A percentile compares a stretch with the other conserved stretches of the same genome.
phyloP scores from a whole-genome alignment of 2,888 invertebrate species.

The Crioceris asparagi region DNA sequence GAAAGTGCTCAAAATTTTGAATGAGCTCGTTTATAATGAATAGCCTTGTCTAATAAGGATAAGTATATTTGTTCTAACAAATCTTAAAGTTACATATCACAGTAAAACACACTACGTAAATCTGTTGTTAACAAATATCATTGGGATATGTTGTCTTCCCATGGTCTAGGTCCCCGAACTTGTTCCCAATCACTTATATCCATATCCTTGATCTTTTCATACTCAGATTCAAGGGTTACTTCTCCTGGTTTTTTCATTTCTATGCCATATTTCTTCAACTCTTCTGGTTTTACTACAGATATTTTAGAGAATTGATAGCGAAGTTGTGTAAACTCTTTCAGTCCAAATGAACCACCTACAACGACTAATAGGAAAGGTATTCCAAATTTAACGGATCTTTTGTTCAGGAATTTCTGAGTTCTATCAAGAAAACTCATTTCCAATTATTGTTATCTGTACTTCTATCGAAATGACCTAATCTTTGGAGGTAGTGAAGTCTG shows the following conservation, averaged over 20 bases:
- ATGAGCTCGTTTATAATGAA: no score
- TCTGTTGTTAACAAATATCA: no score
- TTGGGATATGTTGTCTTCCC: constrained; percentile 60
- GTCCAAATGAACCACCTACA: constrained; percentile 66
- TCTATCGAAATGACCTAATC: no score
- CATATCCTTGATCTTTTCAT: constrained; percentile 58
- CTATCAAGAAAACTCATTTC: no score
- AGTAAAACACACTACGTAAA: no score
- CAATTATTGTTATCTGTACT: no score
- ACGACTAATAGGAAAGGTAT: constrained; percentile 63
- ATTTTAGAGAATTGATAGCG: constrained; percentile 53
- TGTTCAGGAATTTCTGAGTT: constrained; percentile 18
- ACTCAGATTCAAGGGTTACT: constrained; percentile 63
- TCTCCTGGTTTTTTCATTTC: constrained; percentile 52
- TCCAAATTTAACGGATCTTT: constrained; percentile 47
- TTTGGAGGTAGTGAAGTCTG: no score
- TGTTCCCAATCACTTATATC: constrained; percentile 82
- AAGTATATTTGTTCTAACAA: no score
- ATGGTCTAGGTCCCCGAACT: constrained; percentile 73
- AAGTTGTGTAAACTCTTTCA: constrained; percentile 62
- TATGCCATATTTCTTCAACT: constrained; percentile 57
- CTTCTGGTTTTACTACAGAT: constrained; percentile 48
- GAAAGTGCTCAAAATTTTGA: no score
- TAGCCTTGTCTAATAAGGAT: no score
- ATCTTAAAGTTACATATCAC: no score